Evolutionary conservation across 2,113 vertebrate species (phyloP).

Genomic region (Furnarius figulus): DNA sequence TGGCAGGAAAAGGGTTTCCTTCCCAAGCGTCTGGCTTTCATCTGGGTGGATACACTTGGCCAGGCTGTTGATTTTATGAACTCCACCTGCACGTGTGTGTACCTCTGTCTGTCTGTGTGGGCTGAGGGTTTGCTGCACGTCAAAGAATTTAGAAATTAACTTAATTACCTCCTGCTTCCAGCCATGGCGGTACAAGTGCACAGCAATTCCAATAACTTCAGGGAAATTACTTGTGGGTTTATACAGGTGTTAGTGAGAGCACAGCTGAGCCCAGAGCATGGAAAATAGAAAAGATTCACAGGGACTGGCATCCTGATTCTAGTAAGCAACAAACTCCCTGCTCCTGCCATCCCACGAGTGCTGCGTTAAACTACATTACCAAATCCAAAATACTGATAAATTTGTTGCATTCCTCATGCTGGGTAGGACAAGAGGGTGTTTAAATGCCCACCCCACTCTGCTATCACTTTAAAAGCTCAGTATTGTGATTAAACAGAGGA

Average conservation of each 20-base stretch:
- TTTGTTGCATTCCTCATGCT: background rate
- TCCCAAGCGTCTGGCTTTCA: constrained; percentile 39
- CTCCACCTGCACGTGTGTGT: background rate
- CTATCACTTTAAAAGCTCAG: background rate
- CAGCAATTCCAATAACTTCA: background rate
- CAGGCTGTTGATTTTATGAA: background rate
- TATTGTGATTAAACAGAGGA: background rate
- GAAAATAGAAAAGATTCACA: background rate
- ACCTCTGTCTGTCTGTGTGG: background rate
- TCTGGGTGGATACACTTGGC: background rate
- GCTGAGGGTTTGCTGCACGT: background rate
- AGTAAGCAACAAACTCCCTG: background rate
- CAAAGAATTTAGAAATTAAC: background rate
- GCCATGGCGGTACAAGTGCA: background rate
- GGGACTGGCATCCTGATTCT: background rate
- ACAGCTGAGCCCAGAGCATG: background rate
- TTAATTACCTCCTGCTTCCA: background rate
- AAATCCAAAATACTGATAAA: background rate
- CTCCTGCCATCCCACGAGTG: background rate
- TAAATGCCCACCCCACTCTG: background rate
- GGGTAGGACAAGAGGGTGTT: background rate
- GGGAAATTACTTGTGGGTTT: background rate
- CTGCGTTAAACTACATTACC: fast-evolving
- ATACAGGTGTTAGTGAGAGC: background rate
- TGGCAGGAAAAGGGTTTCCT: constrained; percentile 2